Conservation (phyloP, 1,140 invertebrate species). For the Geopemphigus sp. region DNA sequence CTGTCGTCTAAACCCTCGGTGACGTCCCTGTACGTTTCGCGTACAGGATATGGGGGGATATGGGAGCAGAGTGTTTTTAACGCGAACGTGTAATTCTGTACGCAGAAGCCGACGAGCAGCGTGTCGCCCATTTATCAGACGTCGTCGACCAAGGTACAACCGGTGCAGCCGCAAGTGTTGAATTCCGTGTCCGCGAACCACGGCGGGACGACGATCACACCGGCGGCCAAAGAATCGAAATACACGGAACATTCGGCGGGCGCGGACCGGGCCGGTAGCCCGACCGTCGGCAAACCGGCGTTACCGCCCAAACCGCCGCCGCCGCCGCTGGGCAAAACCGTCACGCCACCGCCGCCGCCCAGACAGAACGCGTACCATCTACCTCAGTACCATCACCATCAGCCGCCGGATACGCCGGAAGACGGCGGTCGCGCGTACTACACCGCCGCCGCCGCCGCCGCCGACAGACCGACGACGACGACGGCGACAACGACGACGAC, state of each 20-base stretch:
- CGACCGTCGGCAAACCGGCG: constrained; percentile 62
- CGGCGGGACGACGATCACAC: not conserved
- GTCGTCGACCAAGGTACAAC: constrained; percentile 75
- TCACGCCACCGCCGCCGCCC: constrained; percentile 57
- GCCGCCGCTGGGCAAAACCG: constrained; percentile 54
- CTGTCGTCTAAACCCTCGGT: too few relatives aligned
- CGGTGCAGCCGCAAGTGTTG: constrained; percentile 74
- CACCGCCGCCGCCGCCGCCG: not conserved
- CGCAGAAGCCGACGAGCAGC: constrained; percentile 74
- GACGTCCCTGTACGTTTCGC: too few relatives aligned
- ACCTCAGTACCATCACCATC: constrained; percentile 30
- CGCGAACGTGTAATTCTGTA: not conserved
- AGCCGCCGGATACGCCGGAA: constrained; percentile 1
- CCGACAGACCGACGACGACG: not conserved
- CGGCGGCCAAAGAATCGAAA: constrained; percentile 12
- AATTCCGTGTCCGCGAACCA: constrained; percentile 53
- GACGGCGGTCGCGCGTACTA: not conserved
- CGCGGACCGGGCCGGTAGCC: not conserved
- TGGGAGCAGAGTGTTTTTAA: too few relatives aligned
- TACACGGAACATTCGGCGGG: constrained; percentile 17
- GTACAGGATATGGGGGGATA: too few relatives aligned
- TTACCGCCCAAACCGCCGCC: constrained; percentile 70
- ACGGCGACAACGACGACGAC: too few relatives aligned
- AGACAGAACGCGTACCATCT: constrained; percentile 56
- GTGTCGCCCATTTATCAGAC: constrained; percentile 76